Base-by-base conservation (phyloP, 2,113 vertebrate genomes). In the Periophthalmodon schlosseri region DNA sequence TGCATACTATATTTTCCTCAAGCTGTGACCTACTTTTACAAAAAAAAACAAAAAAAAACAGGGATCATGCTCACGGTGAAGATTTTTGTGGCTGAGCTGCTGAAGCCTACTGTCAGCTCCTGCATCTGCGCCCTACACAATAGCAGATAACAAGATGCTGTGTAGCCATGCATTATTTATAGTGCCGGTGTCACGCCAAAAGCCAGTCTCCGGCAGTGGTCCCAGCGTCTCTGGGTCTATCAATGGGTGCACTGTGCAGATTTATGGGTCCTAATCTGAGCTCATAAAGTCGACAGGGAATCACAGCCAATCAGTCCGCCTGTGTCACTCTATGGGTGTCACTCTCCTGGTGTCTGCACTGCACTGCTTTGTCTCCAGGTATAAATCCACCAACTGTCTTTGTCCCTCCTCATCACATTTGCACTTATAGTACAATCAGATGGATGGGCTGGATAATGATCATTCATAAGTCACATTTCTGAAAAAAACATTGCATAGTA, bases 181-280 rank as follows among this genome's bases (percentile, higher is more conserved):
- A 44, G 21, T 11, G 52, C 50, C 20, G 10, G 21, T n/a, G 74
- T 70, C 7, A 24, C 68, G 65, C 73, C 68, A 78, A 73, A 79
- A 49, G 39, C 44, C 3, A 14, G 28, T 56, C 63, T 44, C 57
- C 18, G 44, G 15, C 14, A 54, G 13, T 24, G 69, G 64, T 56
- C 69, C 60, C 77, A 34, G 34, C 66, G 49, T 23, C 33, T 78
- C 64, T 73, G 7, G 7, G 84, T 86, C 68, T 68, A 78, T 89
- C 86, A 69, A 49, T 1, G 58, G 69, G 67, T 56, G 65, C 65
- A 66, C 57, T 20, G 60, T 71, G 49, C 70, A 83, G 75, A 88
- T 86, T 80, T 69, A 86, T 77, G 73, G 72, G 73, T 67, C 77
- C 73, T 79, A 81, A 86, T 86, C 81, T 71, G 64, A 78, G 86